Base-by-base conservation (phyloP, 2,888 invertebrate species). In the Oxytorus armatus region DNA sequence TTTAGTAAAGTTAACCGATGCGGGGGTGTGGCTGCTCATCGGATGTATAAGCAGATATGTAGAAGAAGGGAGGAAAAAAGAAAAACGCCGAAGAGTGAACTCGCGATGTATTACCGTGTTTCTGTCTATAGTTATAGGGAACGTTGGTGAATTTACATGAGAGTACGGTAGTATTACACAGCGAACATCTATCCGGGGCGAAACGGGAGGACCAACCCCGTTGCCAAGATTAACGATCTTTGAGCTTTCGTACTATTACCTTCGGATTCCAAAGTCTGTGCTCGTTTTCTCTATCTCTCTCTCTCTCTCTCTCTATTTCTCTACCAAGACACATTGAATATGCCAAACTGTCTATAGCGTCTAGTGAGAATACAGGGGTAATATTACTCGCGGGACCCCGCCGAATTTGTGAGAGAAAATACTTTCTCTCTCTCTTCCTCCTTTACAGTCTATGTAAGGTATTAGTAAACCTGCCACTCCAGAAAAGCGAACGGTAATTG, bases 161-260 rank as follows among this genome's bases (percentile, higher is more conserved):
- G 44, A n/a, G 14, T 33, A 25, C 36, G 69, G 42, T 18, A 1
- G 57, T 76, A 63, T 55, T 68, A 61, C 55, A 42, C 36, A 33
- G 63, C 39, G 77, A 82, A 63, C 59, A 65, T 77, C 39, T 63
- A 70, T 74, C 69, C 57, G 29, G 51, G 29, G 42, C 44, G n/a
- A 61, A 61, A 25, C 51, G 66, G 72, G 63, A 69, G 65, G 61
- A 68, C 66, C 36, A 68, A 72, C 66, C 74, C 59, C 80, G 83
- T 84, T 82, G 82, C 83, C n/a, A 86, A 88, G 87, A 88, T 88
- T 87, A 88, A 88, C 86, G 87, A 88, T 87, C 85, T 82, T 70
- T 78, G 82, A 85, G 83, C 84, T 87, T 86, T 83, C 85, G 82
- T 84, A 81, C 78, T 86, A 86, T 87, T 86, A 86, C 83, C 84